phyloP scores from a whole-genome alignment of 2,113 vertebrate species.

The Pitta sordida region DNA sequence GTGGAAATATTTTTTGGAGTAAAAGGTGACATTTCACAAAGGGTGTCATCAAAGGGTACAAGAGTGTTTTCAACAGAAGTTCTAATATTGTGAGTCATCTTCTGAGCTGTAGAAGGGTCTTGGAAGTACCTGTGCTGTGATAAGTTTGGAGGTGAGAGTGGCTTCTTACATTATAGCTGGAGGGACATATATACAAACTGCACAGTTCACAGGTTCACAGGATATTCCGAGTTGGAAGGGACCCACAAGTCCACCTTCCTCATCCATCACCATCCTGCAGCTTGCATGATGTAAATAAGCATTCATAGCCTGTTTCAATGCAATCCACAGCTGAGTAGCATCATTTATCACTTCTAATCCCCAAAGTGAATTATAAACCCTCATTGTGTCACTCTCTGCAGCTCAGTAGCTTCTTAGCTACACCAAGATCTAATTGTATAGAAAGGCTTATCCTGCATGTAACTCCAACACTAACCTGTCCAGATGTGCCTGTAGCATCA shows the following conservation, averaged over 20 bases:
- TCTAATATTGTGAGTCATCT: background rate
- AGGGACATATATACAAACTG: background rate
- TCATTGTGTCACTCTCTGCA: background rate
- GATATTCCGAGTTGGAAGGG: too few species aligned
- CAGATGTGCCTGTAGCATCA: background rate
- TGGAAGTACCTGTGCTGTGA: background rate
- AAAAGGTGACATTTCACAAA: background rate
- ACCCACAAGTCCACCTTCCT: too few species aligned
- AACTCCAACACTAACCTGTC: background rate
- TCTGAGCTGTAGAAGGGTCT: background rate
- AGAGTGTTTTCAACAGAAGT: background rate
- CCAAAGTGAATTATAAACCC: background rate
- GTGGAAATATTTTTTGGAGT: background rate
- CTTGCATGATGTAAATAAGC: background rate
- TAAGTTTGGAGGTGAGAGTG: background rate
- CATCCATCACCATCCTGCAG: rapidly evolving
- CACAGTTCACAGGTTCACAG: background rate
- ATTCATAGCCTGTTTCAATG: background rate
- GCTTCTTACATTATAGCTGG: background rate
- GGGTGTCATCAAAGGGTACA: background rate
- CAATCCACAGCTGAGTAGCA: background rate
- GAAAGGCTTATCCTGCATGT: background rate
- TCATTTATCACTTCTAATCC: background rate
- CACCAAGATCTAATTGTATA: background rate
- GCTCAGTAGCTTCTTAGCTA: background rate